These are phyloP conservation scores for Manis javanica DNA, from an alignment of 2,797 vertebrate genomes.

Conservation along the genomic window DNA sequence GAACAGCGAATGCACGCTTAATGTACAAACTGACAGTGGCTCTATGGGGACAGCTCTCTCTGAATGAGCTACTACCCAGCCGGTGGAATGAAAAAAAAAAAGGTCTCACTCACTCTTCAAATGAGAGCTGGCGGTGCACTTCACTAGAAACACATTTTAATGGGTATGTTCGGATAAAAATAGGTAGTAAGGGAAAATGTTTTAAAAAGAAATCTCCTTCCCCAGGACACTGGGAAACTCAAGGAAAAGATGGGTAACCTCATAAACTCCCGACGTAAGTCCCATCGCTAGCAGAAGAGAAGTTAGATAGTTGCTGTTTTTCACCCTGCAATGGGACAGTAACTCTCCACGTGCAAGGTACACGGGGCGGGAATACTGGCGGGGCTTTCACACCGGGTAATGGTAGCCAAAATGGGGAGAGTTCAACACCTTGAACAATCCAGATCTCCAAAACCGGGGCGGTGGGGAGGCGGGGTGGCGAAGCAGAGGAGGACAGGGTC, in stretches of 20 bases:
- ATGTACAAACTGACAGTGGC: slow-evolving; percentile 68
- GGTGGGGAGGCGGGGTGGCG: not conserved
- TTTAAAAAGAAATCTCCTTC: slow-evolving; percentile 13
- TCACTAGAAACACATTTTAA: slow-evolving; percentile 70
- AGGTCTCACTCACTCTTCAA: slow-evolving; percentile 58
- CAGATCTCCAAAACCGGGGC: not conserved
- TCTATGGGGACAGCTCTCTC: slow-evolving; percentile 64
- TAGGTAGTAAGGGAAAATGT: slow-evolving; percentile 52
- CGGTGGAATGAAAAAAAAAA: not conserved
- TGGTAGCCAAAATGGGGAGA: slow-evolving; percentile 59
- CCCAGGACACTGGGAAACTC: slow-evolving; percentile 55
- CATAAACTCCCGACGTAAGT: slow-evolving; percentile 65
- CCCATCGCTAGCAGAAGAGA: slow-evolving; percentile 68
- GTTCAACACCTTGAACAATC: slow-evolving; percentile 40
- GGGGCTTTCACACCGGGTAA: slow-evolving; percentile 42
- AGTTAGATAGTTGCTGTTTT: slow-evolving; percentile 73
- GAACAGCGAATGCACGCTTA: slow-evolving; percentile 58
- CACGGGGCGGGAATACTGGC: slow-evolving; percentile 47
- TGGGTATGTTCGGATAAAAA: slow-evolving; percentile 66
- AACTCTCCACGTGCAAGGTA: slow-evolving; percentile 62
- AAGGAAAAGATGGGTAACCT: slow-evolving; percentile 51
- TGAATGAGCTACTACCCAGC: slow-evolving; percentile 72
- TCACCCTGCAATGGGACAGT: slow-evolving; percentile 62
- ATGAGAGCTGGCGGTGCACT: slow-evolving; percentile 57
- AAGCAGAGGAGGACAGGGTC: slow-evolving; percentile 45